Evolutionary conservation across 2,113 vertebrate genomes (phyloP), one percentile per base, ranked within the genome.

Genomic region (human): DNA sequence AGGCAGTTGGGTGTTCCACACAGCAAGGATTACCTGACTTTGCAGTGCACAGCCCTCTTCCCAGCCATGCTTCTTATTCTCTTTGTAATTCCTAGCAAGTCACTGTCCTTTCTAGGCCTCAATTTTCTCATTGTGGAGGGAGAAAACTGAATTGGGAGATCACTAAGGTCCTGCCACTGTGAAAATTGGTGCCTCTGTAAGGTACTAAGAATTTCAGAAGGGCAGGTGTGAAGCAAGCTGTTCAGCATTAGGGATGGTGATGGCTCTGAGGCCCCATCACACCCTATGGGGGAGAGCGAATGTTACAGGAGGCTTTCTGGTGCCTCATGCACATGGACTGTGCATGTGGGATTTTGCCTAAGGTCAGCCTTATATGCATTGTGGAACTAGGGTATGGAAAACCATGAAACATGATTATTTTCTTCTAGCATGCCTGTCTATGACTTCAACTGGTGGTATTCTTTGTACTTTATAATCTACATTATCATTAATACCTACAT

Each of bases 401-500:
- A 17, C 23, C 9, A 4, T n/a, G 85, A 27, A 25, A 55, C 40
- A 14, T 6, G 8, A n/a, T 57, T 38, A 13, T n/a, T 87, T 81
- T 66, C 83, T n/a, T 94, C 76, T 73, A 99, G 99, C 99, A 99
- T 99, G 99, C 99, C 99, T 0, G 99, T 99, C 0, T 99, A 99
- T 98, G 99, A 99, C 97, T 97, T 98, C 98, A 99, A 98, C 73
- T 98, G 98, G n/a, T 97, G 99, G 98, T 99, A 99, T 1, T 98
- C 99, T 48, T 48, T 99, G 89, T 99, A 99, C 98, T 99, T 99
- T 98, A 99, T 99, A 38, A 59, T 99, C 35, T 99, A 99, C 55
- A 99, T 99, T 98, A 98, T 99, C 22, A 89, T 99, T 98, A 99
- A 99, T 98, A 99, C 99, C 2, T 99, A 99, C 55, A 99, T 99